phyloP scores from a whole-genome alignment of 1,140 invertebrate genomes.

The Hetaerina americana region DNA sequence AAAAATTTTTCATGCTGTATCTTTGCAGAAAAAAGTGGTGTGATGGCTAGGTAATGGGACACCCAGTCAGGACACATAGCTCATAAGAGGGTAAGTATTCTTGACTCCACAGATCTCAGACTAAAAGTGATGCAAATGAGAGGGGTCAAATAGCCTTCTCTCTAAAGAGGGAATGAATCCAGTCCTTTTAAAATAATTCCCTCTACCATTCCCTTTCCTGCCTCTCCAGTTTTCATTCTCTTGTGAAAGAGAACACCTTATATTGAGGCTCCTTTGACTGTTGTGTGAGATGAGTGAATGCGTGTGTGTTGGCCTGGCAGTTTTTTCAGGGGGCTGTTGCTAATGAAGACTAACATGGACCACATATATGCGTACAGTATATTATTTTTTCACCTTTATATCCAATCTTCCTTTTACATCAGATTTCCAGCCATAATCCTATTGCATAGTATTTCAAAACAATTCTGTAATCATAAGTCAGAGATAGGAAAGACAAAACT shows the following conservation, averaged over 20 bases:
- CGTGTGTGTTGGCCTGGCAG: background rate
- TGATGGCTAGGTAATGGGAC: slow-evolving; percentile 11
- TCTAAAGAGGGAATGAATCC: background rate
- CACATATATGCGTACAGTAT: background rate
- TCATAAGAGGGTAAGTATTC: slow-evolving; percentile 10
- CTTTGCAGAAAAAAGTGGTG: slow-evolving; percentile 19
- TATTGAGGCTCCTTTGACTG: slow-evolving; percentile 2
- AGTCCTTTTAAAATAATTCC: background rate
- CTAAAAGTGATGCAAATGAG: background rate
- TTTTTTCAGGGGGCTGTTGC: background rate
- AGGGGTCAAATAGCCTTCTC: background rate
- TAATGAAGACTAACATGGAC: background rate
- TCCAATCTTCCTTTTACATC: background rate
- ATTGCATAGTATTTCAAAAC: background rate
- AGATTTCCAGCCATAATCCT: background rate
- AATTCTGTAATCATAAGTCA: background rate
- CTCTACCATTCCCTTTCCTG: background rate
- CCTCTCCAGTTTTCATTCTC: background rate
- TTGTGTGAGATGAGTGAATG: slow-evolving; percentile 2
- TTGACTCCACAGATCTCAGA: background rate
- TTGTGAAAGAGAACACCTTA: slow-evolving; percentile 1
- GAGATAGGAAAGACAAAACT: slow-evolving; percentile 4
- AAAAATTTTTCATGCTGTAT: slow-evolving; percentile 16
- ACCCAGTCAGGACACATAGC: background rate
- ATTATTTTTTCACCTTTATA: background rate